A percentile compares a stretch with the other conserved stretches of the same genome.
phyloP scores from a whole-genome alignment of 2,888 invertebrate genomes.

The Imbricaverruca yamaguchii region DNA sequence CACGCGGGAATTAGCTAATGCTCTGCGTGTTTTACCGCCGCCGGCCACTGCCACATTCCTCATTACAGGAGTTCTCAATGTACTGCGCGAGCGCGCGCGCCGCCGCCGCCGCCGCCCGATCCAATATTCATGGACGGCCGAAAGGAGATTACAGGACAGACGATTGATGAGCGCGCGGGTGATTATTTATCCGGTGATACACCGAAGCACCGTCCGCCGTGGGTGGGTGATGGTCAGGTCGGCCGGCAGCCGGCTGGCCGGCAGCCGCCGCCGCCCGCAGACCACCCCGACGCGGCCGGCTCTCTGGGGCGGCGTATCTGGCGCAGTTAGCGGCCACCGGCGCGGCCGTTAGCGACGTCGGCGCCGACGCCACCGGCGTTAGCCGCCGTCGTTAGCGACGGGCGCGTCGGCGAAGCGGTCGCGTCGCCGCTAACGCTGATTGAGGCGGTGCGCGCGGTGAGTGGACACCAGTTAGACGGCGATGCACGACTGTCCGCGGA shows the following conservation, averaged over 20 bases:
- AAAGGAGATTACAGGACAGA: neutral
- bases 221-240: no score
- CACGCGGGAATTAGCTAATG: neutral
- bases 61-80: neutral
- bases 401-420: neutral
- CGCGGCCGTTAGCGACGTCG: constrained; percentile 1
- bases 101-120: neutral
- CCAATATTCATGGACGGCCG: constrained; percentile 1
- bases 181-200: constrained; percentile 5
- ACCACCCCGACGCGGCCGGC: neutral
- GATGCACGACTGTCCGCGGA: neutral
- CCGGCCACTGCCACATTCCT: neutral
- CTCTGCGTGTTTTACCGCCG: neutral
- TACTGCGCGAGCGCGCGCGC: neutral
- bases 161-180: neutral
- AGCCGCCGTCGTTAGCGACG: constrained; percentile 12
- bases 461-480: constrained; percentile 2
- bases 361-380: neutral
- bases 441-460: neutral
- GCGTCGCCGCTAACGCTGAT: constrained; percentile 15
- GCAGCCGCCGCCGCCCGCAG: no score
- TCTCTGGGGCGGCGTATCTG: neutral
- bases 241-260: no score
- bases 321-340: constrained; percentile 1
- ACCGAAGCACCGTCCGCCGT: neutral